Conservation (phyloP, 2,113 vertebrate genomes). For the Microtus pennsylvanicus region DNA sequence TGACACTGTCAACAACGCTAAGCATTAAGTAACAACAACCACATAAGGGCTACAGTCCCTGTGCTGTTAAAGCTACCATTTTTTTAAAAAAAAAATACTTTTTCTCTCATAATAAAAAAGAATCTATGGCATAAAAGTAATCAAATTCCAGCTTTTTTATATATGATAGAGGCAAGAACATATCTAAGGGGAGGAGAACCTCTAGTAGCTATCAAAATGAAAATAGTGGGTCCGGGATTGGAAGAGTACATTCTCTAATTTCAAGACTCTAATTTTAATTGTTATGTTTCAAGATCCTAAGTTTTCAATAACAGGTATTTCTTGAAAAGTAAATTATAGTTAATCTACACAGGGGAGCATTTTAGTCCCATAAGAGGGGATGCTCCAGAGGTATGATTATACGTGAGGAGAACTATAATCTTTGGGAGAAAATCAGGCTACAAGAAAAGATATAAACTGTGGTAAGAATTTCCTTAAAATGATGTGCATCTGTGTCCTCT, state of each 20-base stretch:
- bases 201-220: not conserved
- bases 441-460: not conserved
- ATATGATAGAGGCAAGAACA: not conserved
- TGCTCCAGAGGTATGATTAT: not conserved
- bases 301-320: not conserved
- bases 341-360: not conserved
- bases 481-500: not conserved
- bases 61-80: not conserved
- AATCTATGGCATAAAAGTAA: not conserved
- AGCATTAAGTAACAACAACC: not conserved
- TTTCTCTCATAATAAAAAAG: not conserved
- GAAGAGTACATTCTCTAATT: not conserved
- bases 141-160: not conserved
- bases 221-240: not conserved
- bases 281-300: not conserved
- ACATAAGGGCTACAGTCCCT: not conserved
- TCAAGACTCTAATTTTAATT: not conserved
- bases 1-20: not conserved
- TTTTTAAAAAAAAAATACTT: not conserved
- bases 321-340: constrained; percentile 23
- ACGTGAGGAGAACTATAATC: not conserved
- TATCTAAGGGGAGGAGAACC: no score
- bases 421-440: not conserved
- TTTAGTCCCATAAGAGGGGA: not conserved
- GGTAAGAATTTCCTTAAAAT: not conserved